Evolutionary conservation across 2,888 invertebrate species (phyloP).

Genomic region (Acronicta psi): DNA sequence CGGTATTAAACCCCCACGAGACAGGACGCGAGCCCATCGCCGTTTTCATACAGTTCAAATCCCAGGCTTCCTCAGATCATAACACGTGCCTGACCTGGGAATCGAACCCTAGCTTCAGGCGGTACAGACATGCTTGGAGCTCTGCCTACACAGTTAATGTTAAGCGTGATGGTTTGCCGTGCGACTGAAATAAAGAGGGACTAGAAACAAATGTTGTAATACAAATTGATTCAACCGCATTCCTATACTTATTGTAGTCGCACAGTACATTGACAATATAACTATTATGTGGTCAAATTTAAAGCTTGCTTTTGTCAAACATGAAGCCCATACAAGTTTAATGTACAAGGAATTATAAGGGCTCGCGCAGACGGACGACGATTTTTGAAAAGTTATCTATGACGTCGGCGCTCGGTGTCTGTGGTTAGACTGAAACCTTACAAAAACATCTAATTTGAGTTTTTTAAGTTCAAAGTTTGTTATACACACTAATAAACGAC

Average conservation of each 20-base stretch:
- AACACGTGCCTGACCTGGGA: slow-evolving; percentile 5
- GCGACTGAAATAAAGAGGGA: neutral
- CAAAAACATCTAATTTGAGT: slow-evolving; percentile 6
- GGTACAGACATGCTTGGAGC: slow-evolving; percentile 1
- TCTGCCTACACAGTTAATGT: neutral
- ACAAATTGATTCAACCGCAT: neutral
- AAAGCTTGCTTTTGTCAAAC: slow-evolving; percentile 16
- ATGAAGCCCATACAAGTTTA: neutral
- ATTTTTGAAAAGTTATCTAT: neutral
- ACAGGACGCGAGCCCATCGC: slow-evolving; percentile 17
- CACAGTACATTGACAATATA: neutral
- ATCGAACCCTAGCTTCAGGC: slow-evolving; percentile 17
- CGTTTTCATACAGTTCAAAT: slow-evolving; percentile 28
- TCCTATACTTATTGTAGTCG: neutral
- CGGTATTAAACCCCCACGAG: slow-evolving; percentile 5
- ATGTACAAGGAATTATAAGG: neutral
- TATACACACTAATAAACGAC: slow-evolving; percentile 35
- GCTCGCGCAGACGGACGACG: slow-evolving; percentile 2
- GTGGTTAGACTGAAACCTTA: neutral
- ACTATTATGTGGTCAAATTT: neutral
- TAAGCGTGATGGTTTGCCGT: slow-evolving; percentile 4
- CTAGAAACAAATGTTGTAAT: neutral
- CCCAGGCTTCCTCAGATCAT: slow-evolving; percentile 6
- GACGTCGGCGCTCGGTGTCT: neutral
- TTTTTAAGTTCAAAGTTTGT: slow-evolving; percentile 33